Evolutionary conservation across 1,140 invertebrate genomes (phyloP).

Genomic region (Rhysida immarginata): DNA sequence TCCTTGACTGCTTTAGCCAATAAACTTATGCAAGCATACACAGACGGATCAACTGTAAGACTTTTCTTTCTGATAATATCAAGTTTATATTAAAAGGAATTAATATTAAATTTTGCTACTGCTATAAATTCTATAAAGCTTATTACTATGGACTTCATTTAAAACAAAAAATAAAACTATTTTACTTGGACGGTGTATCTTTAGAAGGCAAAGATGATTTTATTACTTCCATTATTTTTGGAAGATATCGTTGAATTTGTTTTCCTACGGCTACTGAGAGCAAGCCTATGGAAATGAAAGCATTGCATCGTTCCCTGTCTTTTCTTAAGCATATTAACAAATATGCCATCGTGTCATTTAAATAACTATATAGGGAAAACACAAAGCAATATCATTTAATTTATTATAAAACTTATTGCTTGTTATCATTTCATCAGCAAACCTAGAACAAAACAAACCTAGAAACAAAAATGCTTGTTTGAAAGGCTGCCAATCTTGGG

Average conservation of each 20-base stretch:
- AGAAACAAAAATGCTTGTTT: slow-evolving; percentile 53
- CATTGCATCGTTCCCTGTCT: slow-evolving; percentile 65
- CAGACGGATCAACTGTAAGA: slow-evolving; percentile 56
- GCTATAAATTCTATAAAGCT: no score
- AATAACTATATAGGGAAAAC: slow-evolving; percentile 38
- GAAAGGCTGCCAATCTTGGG: slow-evolving; percentile 87
- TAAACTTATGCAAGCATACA: slow-evolving; percentile 90
- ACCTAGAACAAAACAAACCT: background rate
- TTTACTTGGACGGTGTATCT: slow-evolving; percentile 23
- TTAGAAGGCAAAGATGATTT: slow-evolving; percentile 62
- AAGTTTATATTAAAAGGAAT: no score
- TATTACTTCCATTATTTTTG: slow-evolving; percentile 74
- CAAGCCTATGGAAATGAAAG: slow-evolving; percentile 78
- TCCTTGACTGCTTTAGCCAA: slow-evolving; percentile 69
- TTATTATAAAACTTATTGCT: background rate
- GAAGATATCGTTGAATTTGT: slow-evolving; percentile 61
- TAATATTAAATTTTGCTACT: no score
- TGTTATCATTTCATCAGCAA: background rate
- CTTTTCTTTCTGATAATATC: background rate
- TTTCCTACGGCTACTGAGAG: slow-evolving; percentile 77
- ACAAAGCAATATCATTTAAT: background rate
- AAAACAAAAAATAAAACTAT: background rate
- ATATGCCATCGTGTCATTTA: slow-evolving; percentile 59
- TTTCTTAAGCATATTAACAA: slow-evolving; percentile 55
- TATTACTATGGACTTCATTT: no score